Percentiles rank a stretch among this genome's conserved stretches.
These are phyloP conservation scores for Brachyptera putata DNA, from an alignment of 2,888 invertebrate species.

Conservation along the genomic window DNA sequence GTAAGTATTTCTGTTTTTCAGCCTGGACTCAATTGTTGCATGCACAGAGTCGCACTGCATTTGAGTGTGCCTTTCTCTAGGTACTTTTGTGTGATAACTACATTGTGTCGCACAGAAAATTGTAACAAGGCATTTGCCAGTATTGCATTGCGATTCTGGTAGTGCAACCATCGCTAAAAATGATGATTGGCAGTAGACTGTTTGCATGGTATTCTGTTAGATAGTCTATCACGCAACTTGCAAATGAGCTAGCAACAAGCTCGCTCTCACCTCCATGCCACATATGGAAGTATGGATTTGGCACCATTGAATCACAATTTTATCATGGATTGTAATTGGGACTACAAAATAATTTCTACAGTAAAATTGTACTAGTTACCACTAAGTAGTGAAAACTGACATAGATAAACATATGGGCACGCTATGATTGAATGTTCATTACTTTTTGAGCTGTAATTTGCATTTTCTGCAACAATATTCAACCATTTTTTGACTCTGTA, in stretches of 20 bases:
- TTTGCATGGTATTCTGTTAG: slow-evolving; percentile 16
- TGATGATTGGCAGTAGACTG: slow-evolving; percentile 32
- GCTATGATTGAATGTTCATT: no score
- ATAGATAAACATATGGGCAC: no score
- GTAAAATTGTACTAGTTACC: no score
- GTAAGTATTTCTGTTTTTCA: slow-evolving; percentile 38
- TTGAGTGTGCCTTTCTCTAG: slow-evolving; percentile 6
- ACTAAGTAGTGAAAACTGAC: no score
- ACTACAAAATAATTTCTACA: no score
- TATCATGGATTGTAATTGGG: no score
- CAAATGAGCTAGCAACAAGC: slow-evolving; percentile 34
- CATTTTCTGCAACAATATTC: no score
- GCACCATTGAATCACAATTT: no score
- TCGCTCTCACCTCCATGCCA: slow-evolving; percentile 33
- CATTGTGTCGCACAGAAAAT: slow-evolving; percentile 34
- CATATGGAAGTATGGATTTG: no score
- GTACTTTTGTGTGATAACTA: slow-evolving; percentile 15
- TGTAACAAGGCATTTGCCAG: slow-evolving; percentile 38
- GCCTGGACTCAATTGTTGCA: slow-evolving; percentile 39
- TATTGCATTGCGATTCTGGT: slow-evolving; percentile 33
- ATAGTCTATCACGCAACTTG: slow-evolving; percentile 33
- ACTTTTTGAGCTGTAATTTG: no score
- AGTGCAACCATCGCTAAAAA: slow-evolving; percentile 38
- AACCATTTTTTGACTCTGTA: no score
- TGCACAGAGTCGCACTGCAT: slow-evolving; percentile 41